Conservation (phyloP, 1,140 invertebrate genomes). For the Sarcophaga bullata region DNA sequence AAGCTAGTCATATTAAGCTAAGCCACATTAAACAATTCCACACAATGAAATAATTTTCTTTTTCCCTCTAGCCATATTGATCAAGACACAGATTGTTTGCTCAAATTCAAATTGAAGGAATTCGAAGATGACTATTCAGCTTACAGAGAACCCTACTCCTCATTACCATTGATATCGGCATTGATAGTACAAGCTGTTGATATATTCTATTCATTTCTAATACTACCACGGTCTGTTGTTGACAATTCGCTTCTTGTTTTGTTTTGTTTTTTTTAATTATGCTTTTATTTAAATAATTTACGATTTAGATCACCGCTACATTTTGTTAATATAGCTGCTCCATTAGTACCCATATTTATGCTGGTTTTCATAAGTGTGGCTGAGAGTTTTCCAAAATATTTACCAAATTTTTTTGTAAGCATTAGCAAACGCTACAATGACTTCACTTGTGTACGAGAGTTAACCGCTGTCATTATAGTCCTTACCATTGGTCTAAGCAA, state of each 20-base stretch:
- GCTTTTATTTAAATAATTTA: constrained; percentile 42
- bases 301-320: constrained; percentile 53
- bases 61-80: constrained; percentile 69
- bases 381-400: constrained; percentile 67
- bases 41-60: background rate
- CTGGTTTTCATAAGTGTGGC: constrained; percentile 68
- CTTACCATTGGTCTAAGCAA: constrained; percentile 70
- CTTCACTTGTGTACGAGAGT: constrained; percentile 68
- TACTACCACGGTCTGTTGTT: constrained; percentile 68
- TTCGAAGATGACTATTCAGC: constrained; percentile 74
- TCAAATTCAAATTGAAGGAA: constrained; percentile 73
- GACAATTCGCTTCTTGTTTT: constrained; percentile 29
- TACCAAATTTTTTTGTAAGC: constrained; percentile 66
- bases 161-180: constrained; percentile 73
- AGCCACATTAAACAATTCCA: background rate
- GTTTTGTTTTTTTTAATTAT: constrained; percentile 25
- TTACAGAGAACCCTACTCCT: constrained; percentile 75
- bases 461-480: constrained; percentile 70
- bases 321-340: constrained; percentile 66
- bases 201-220: constrained; percentile 68
- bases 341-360: constrained; percentile 66
- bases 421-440: constrained; percentile 69
- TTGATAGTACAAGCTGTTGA: constrained; percentile 72
- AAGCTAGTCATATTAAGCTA: constrained; percentile 55
- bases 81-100: constrained; percentile 73